Evolutionary conservation across 2,113 vertebrate genomes (phyloP).

Genomic region (Theristicus caerulescens): DNA sequence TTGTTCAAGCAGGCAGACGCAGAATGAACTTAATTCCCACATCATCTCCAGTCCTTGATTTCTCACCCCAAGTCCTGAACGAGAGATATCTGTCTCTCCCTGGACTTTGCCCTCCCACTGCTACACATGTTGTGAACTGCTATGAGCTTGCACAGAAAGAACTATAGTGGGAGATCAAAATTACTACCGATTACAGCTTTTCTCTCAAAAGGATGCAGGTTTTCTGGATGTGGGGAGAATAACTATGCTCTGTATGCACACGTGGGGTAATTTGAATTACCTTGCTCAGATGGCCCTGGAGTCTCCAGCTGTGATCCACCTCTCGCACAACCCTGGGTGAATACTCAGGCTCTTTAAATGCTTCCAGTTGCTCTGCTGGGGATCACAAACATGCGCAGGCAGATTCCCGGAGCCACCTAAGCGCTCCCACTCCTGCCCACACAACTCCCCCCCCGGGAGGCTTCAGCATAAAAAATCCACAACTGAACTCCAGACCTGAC

Average conservation of each 20-base stretch:
- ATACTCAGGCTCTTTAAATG: neutral
- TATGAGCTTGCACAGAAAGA: neutral
- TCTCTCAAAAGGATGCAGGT: neutral
- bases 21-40: neutral
- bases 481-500: neutral
- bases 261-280: neutral
- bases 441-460: accelerated
- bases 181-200: accelerated
- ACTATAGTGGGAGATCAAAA: neutral
- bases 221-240: accelerated
- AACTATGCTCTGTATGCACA: neutral
- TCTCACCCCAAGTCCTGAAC: neutral
- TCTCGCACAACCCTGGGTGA: neutral
- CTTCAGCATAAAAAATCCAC: neutral
- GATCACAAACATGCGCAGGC: accelerated
- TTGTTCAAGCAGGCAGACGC: neutral
- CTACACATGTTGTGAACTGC: neutral
- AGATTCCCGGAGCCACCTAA: neutral
- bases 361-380: neutral
- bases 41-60: neutral
- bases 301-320: neutral
- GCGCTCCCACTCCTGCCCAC: neutral
- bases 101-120: accelerated
- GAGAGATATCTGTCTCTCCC: neutral
- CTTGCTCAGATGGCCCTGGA: neutral